Conservation (phyloP, 2,797 vertebrate species). For the Carcharodon carcharias region DNA sequence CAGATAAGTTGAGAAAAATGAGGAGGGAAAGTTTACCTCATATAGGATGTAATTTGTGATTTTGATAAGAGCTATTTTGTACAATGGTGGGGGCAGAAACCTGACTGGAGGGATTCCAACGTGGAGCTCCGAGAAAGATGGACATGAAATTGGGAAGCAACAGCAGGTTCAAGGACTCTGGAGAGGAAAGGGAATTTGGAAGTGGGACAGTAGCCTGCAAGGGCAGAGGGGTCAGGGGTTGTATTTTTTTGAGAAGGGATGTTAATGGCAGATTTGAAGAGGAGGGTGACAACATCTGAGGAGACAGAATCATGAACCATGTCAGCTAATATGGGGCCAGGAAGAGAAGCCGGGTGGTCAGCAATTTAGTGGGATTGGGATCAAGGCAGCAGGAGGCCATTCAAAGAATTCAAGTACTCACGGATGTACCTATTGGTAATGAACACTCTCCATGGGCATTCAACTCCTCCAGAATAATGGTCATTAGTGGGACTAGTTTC, state of each 20-base stretch:
- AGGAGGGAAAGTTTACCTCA: neutral
- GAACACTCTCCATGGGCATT: conserved; percentile 90
- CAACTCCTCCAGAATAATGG: conserved; percentile 85
- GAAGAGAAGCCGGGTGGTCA: neutral
- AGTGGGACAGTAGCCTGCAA: neutral
- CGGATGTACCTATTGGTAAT: conserved; percentile 75
- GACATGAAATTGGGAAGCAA: neutral
- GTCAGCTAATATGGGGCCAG: neutral
- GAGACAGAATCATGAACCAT: neutral
- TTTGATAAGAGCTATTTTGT: neutral
- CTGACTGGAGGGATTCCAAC: neutral
- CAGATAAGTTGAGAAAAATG: neutral
- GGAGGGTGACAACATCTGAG: neutral
- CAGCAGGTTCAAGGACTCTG: too few relatives aligned
- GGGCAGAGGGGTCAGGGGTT: neutral
- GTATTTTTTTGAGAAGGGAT: too few relatives aligned
- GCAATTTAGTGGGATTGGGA: neutral
- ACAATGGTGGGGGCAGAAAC: neutral
- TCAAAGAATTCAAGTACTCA: neutral
- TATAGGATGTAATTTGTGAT: too few relatives aligned
- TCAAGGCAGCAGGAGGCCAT: neutral
- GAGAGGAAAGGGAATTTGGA: too few relatives aligned
- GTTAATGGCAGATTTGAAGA: neutral
- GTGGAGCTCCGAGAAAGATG: neutral
- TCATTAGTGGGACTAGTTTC: conserved; percentile 93